These are phyloP conservation scores for Drosophila antonietae DNA, from an alignment of 2,888 invertebrate species.

Conservation along the genomic window DNA sequence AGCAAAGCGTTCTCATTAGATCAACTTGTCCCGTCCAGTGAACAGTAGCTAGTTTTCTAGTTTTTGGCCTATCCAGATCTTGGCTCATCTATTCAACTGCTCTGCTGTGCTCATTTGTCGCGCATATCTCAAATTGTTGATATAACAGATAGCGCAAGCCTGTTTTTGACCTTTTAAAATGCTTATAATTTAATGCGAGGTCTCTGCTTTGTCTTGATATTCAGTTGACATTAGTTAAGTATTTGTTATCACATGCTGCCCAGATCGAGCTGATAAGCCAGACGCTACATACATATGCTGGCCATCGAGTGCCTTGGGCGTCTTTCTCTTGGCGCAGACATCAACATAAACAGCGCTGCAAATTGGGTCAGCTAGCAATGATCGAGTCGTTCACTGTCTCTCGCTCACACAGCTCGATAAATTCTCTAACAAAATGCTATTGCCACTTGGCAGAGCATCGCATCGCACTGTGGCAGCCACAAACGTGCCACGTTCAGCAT, in stretches of 20 bases:
- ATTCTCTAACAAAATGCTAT: slow-evolving; percentile 67
- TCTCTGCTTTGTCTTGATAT: slow-evolving; percentile 59
- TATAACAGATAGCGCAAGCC: slow-evolving; percentile 37
- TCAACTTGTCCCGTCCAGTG: slow-evolving; percentile 6
- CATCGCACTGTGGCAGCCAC: slow-evolving; percentile 23
- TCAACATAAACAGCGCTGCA: slow-evolving; percentile 58
- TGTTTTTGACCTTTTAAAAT: slow-evolving; percentile 53
- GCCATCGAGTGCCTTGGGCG: slow-evolving; percentile 47
- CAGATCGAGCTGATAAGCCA: slow-evolving; percentile 61
- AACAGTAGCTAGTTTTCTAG: slow-evolving; percentile 45
- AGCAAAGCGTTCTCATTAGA: not conserved
- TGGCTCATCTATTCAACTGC: slow-evolving; percentile 1
- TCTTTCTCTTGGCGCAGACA: slow-evolving; percentile 28
- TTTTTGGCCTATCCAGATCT: not conserved
- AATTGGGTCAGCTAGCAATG: slow-evolving; percentile 66
- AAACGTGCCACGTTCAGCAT: slow-evolving; percentile 64
- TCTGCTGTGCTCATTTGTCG: slow-evolving; percentile 59
- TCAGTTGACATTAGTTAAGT: slow-evolving; percentile 44
- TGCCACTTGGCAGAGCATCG: slow-evolving; percentile 61
- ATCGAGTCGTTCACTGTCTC: slow-evolving; percentile 34
- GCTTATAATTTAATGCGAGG: slow-evolving; percentile 67
- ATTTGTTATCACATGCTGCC: slow-evolving; percentile 67
- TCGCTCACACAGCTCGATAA: slow-evolving; percentile 48
- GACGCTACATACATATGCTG: slow-evolving; percentile 6
- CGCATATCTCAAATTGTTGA: slow-evolving; percentile 45